A percentile compares a stretch with the other conserved stretches of the same genome.
Conservation (phyloP, 2,113 vertebrate species). For the Calidris pugnax region DNA sequence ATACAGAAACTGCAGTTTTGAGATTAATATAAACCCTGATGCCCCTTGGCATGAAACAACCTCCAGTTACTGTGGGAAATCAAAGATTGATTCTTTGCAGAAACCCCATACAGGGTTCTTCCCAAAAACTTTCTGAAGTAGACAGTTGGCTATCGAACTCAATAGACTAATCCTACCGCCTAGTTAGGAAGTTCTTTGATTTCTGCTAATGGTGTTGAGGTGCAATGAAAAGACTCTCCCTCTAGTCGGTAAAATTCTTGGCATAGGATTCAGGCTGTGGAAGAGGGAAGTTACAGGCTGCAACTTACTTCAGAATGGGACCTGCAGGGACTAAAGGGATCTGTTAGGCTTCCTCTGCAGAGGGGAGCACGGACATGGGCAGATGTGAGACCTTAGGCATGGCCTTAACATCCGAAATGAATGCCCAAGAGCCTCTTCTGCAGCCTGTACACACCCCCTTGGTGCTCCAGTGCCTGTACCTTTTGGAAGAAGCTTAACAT, state of each 20-base stretch:
- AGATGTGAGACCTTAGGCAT: not conserved
- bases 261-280: not conserved
- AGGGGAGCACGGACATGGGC: not conserved
- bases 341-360: not conserved
- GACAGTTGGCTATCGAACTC: accelerated
- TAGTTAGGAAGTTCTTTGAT: not conserved
- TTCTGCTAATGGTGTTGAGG: not conserved
- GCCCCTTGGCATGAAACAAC: not conserved
- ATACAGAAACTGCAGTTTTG: not conserved
- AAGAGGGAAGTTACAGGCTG: not conserved
- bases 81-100: not conserved
- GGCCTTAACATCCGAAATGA: not conserved
- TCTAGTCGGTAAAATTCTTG: not conserved
- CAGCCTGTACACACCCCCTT: not conserved
- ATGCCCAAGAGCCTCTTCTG: not conserved
- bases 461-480: not conserved
- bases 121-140: not conserved
- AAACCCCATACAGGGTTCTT: not conserved
- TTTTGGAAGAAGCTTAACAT: not conserved
- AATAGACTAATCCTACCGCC: not conserved
- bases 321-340: not conserved
- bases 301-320: not conserved
- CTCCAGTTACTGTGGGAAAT: not conserved
- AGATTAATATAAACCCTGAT: not conserved
- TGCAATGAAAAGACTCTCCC: not conserved